Base-by-base conservation (phyloP, 2,113 vertebrate genomes). In the Helogale parvula region DNA sequence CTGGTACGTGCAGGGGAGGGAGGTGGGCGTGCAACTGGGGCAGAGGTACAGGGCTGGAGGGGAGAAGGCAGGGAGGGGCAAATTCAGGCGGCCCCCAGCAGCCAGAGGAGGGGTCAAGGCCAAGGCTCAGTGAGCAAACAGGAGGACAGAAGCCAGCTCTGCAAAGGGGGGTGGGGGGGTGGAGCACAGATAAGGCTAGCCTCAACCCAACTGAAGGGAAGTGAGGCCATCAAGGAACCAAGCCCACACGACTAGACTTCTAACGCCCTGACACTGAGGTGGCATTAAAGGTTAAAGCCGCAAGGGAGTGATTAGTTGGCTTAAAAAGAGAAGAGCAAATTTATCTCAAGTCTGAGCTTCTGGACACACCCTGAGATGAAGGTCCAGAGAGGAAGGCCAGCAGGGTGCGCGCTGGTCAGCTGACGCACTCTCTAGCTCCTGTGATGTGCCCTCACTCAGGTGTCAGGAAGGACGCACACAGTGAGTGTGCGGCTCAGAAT, bases 81-180 rank as follows among this genome's bases (percentile, higher is more conserved):
- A 66, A 41, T 38, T 17, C 66, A 50, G 92, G 88, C 47, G 45
- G 3, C 66, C 17, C 38, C 10, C 23, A 65, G 31, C 3, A 0
- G n/a, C 66, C 11, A 19, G 25, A 80, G n/a, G 10, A 65, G 57
- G 27, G 17, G 21, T 17, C 15, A 0, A 72, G 63, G 63, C 77
- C 93, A 95, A 25, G 41, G 45, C 63, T 93, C 41, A 15, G 85
- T 17, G 29, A 41, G 60, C 17, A 38, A 71, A 29, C 23, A 33
- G 77, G 19, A 90, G 65, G 69, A 33, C 77, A 88, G 77, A 63
- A 63, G 71, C 65, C 54, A 68, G 80, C 57, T 47, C 90, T 31
- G 16, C 33, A 21, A 9, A 85, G 47, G 76, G 15, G 15, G 23
- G 47, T 15, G 52, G 15, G 15, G 52, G 52, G 52, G 16, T 54